Conservation (phyloP, 2,113 vertebrate species). For the Rhynchomys soricoides region DNA sequence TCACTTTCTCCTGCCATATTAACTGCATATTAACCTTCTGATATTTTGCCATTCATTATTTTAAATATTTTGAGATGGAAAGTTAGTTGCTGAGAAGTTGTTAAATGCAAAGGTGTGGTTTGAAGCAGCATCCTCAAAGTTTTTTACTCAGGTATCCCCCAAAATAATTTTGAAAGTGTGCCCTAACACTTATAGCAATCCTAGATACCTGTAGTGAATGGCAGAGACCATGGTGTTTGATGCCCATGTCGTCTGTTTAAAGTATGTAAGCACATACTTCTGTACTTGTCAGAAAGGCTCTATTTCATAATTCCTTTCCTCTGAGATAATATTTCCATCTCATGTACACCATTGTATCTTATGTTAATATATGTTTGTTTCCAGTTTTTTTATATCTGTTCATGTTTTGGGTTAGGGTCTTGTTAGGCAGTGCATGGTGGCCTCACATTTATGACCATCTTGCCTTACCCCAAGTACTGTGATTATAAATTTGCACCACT, state of each 20-base stretch:
- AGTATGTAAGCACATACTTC: neutral
- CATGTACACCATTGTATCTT: neutral
- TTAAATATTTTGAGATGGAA: conserved; percentile 14
- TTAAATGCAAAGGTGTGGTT: neutral
- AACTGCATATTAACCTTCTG: neutral
- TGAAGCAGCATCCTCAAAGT: neutral
- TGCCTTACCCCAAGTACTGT: neutral
- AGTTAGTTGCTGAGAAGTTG: neutral
- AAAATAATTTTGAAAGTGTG: neutral
- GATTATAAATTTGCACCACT: neutral
- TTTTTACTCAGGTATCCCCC: neutral
- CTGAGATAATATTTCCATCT: conserved; percentile 2
- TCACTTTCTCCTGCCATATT: neutral
- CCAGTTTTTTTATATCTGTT: neutral
- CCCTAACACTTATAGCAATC: neutral
- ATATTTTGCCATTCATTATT: neutral
- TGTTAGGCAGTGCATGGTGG: too few relatives aligned
- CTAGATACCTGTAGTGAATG: neutral
- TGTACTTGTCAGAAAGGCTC: neutral
- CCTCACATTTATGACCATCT: neutral
- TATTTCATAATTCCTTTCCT: neutral
- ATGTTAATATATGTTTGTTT: neutral
- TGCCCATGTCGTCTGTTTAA: neutral
- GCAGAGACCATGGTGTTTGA: neutral
- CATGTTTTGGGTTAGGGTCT: neutral